Conservation (phyloP, 2,888 invertebrate species). For the Priapulus caudatus region DNA sequence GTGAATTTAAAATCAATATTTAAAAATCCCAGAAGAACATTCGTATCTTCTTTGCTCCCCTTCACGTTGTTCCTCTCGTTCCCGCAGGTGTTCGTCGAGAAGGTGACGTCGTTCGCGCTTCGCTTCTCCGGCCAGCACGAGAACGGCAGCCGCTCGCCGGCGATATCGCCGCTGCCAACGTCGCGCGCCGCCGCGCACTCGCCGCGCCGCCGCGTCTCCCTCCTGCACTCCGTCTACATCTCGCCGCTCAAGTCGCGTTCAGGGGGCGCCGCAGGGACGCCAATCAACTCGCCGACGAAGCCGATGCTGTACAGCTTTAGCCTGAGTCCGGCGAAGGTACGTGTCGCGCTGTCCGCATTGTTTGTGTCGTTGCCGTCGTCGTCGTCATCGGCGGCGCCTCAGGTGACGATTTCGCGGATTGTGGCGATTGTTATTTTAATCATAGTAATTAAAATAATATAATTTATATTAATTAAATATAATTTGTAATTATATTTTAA, state of each 20-base stretch:
- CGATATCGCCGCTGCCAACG: slow-evolving; percentile 61
- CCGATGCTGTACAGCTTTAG: slow-evolving; percentile 63
- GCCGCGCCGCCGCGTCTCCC: slow-evolving; percentile 48
- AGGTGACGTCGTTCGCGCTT: slow-evolving; percentile 65
- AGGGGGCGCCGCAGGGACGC: slow-evolving; percentile 23
- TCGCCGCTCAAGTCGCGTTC: slow-evolving; percentile 39
- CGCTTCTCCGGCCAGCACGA: slow-evolving; percentile 46
- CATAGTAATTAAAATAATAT: no score
- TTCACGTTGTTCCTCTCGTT: no score
- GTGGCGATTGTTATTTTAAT: no score
- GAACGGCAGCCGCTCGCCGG: slow-evolving; percentile 34
- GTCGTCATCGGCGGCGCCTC: no score
- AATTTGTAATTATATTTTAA: no score
- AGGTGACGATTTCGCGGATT: no score
- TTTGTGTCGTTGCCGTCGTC: not conserved
- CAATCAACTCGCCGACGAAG: slow-evolving; percentile 35
- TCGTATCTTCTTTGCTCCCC: no score
- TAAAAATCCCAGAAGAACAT: no score
- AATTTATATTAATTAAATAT: no score
- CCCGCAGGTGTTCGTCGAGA: slow-evolving; percentile 56
- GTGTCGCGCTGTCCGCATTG: slow-evolving; percentile 8
- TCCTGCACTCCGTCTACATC: slow-evolving; percentile 50
- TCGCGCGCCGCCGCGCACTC: slow-evolving; percentile 47
- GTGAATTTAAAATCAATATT: no score
- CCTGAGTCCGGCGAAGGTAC: slow-evolving; percentile 72